phyloP scores from a whole-genome alignment of 2,797 vertebrate genomes.

The Cichlasoma orientale region DNA sequence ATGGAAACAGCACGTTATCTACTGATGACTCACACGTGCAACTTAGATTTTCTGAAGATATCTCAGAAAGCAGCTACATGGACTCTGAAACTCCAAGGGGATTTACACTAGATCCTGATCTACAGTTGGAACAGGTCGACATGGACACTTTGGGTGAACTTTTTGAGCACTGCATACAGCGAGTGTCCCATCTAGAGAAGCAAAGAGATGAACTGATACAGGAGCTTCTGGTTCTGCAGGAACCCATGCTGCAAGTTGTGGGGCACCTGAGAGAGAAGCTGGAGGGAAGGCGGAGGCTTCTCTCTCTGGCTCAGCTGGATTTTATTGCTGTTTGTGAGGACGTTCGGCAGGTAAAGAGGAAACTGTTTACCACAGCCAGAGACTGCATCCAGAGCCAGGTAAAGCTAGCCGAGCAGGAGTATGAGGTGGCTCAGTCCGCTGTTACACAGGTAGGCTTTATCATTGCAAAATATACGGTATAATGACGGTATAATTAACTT shows the following conservation, averaged over 20 bases:
- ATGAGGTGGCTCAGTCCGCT: slow-evolving; percentile 84
- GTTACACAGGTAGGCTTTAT: slow-evolving; percentile 68
- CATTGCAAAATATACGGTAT: neutral
- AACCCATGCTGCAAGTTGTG: slow-evolving; percentile 84
- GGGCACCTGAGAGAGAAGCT: slow-evolving; percentile 82
- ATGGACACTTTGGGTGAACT: slow-evolving; percentile 76
- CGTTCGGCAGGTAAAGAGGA: slow-evolving; percentile 85
- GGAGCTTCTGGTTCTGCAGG: slow-evolving; percentile 83
- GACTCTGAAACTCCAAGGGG: slow-evolving; percentile 11
- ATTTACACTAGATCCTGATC: neutral
- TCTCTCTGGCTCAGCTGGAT: slow-evolving; percentile 84
- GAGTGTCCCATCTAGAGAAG: slow-evolving; percentile 82
- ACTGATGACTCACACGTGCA: slow-evolving; percentile 27
- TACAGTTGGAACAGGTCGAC: slow-evolving; percentile 24
- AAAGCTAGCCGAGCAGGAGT: slow-evolving; percentile 81
- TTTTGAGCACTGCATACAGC: slow-evolving; percentile 86
- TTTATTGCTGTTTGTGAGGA: slow-evolving; percentile 83
- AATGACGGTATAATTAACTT: neutral
- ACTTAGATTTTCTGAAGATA: neutral
- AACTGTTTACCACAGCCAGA: slow-evolving; percentile 85
- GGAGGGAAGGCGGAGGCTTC: slow-evolving; percentile 73
- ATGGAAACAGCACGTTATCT: neutral
- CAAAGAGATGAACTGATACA: slow-evolving; percentile 83
- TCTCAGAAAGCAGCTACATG: neutral
- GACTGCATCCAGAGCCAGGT: slow-evolving; percentile 90